Evolutionary conservation across 1,140 invertebrate species (phyloP), one percentile per base, ranked within the genome.

Genomic region (Tyrophagus putrescentiae): DNA sequence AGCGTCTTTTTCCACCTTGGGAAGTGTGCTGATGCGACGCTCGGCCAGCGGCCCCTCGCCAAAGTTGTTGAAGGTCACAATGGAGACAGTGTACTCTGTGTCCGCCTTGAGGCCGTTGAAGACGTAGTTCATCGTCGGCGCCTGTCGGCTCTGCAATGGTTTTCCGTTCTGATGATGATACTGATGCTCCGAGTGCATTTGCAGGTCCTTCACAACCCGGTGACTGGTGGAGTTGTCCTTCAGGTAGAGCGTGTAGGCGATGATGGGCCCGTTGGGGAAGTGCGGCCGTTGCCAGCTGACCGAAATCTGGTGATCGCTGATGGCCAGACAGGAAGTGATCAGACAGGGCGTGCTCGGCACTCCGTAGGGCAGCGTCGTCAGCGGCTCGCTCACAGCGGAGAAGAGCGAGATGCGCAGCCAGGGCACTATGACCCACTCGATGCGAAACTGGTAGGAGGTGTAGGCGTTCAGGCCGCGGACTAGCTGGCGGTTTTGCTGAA

Each of bases 371-470:
- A 82, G 70, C 0, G 89, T 93, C 52, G 80, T 80, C 67, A 92
- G 90, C 16, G 84, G 80, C 0, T 84, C 79, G 63, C 85, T 88
- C 21, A 84, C 79, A 7, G 79, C 77, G 0, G 88, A 90, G 58
- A 84, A 81, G 1, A 88, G 77, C 1, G 84, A 80, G 57, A 85
- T 81, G 18, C 23, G 36, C 0, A 79, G 77, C 64, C 78, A 29
- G 73, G 77, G 64, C 18, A 80, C 81, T 41, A 84, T 72, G 64
- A 83, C 76, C 68, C 84, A 75, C 44, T 81, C 80, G 61, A 87
- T 79, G 61, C 88, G 81, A 76, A 95, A 88, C 87, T 91, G 72
- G 66, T 92, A 93, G 68, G 85, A 88, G 0, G 87, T 87, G 68
- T 87, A 93, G 0, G 89, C 87, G 50, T 84, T 80, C 5, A 93